Percentiles rank a stretch among this genome's conserved stretches.
Evolutionary conservation across 2,113 vertebrate species (phyloP).

Genomic region (Plectropomus leopardus): DNA sequence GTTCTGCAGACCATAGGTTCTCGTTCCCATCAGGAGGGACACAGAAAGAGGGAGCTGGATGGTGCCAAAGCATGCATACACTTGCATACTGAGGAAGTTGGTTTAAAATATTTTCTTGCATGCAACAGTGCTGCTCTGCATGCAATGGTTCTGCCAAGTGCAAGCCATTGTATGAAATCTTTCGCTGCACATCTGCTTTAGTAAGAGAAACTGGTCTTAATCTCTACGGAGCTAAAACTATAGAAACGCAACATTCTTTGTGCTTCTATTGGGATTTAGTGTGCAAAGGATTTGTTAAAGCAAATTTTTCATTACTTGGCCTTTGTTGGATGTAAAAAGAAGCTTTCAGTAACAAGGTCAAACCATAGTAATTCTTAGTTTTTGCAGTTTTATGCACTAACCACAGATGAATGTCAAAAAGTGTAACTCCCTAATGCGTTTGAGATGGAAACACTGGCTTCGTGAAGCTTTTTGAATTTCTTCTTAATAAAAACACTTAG

Average conservation of each 20-base stretch:
- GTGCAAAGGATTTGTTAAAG: neutral
- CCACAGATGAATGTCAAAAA: neutral
- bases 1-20: slow-evolving; percentile 42
- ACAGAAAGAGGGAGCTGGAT: slow-evolving; percentile 39
- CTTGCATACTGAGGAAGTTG: slow-evolving; percentile 20
- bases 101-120: slow-evolving; percentile 25
- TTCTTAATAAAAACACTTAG: too few species aligned
- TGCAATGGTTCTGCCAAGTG: neutral
- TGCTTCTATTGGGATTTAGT: neutral
- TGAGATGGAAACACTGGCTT: neutral
- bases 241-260: slow-evolving; percentile 2
- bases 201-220: neutral
- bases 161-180: slow-evolving; percentile 16
- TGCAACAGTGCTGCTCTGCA: slow-evolving; percentile 20
- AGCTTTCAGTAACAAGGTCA: neutral
- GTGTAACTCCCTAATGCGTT: neutral
- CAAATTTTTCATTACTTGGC: neutral
- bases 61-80: slow-evolving; percentile 49
- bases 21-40: slow-evolving; percentile 72
- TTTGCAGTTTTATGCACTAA: neutral
- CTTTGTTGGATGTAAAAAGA: neutral
- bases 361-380: neutral
- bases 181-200: neutral
- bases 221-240: neutral
- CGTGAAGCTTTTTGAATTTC: too few species aligned